Evolutionary conservation across 2,797 vertebrate species (phyloP), one percentile per base, ranked within the genome.

Genomic region (Tachyglossus aculeatus): DNA sequence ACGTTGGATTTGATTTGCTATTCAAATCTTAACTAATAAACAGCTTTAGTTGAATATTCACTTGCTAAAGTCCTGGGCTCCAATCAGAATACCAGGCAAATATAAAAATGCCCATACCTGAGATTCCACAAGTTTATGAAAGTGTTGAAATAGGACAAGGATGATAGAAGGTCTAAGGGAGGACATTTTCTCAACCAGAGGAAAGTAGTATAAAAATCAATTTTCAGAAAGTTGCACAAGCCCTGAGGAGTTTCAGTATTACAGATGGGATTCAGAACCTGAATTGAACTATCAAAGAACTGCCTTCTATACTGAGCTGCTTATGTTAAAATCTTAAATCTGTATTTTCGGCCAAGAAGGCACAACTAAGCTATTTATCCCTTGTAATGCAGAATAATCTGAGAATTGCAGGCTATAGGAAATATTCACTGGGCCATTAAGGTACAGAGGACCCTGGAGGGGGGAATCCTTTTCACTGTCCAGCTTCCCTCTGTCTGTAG

Each of bases 151-250:
- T 57, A 50, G 14, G 48, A 64, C 4, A 18, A 5, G 7, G 53
- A 48, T 25, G 33, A 57, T 37, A 41, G 13, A 52, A 38, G 48
- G 19, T 58, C 68, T 52, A 36, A 40, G n/a, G 34, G 44, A 34
- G 16, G 15, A 41, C 52, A 4, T 43, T 76, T 16, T 65, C 63
- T 68, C 7, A 65, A 11, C n/a, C 44, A 39, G 80, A 39, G 54
- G 27, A 12, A 64, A 43, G 22, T 55, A 22, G 75, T 64, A 13
- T 9, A 67, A 57, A 21, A 77, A 48, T 25, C 4, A 4, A 56
- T 24, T 51, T 50, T 7, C 27, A 60, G 78, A 62, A 41, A 25
- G 41, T 7, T 38, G 33, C 24, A 4, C 21, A 53, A 69, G 21
- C 5, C 48, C 18, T 62, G 18, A 29, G 24, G 5, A 41, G 9